Conservation (phyloP, 2,113 vertebrate species). For the Gambusia affinis region DNA sequence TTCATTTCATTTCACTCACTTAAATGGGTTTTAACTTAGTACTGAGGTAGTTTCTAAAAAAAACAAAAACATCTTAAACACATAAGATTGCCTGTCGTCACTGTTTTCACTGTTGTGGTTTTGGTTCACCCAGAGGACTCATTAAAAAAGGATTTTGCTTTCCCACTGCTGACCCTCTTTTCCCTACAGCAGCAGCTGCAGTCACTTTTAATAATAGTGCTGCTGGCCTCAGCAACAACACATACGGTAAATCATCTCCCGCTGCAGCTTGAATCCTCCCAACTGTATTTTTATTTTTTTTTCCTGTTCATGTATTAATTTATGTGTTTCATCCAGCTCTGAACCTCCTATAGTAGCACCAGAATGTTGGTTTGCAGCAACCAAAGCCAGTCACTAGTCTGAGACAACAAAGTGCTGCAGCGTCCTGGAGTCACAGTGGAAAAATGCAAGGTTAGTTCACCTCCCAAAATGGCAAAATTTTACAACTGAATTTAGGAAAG, state of each 20-base stretch:
- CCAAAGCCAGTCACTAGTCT: not conserved
- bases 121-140: conserved; percentile 68
- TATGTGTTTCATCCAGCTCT: conserved; percentile 26
- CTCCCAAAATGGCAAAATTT: conserved; percentile 34
- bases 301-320: conserved; percentile 28
- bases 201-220: conserved; percentile 27
- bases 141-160: conserved; percentile 72
- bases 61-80: conserved; percentile 16
- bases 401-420: conserved; percentile 8
- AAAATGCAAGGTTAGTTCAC: not conserved
- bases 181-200: conserved; percentile 34
- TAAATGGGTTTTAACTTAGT: not conserved
- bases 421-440: not conserved
- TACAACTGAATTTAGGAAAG: conserved; percentile 40
- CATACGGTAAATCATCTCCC: conserved; percentile 10
- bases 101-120: conserved; percentile 37
- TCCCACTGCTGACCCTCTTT: conserved; percentile 53
- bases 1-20: not conserved
- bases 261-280: conserved; percentile 25
- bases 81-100: conserved; percentile 13
- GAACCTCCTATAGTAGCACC: conserved; percentile 18
- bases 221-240: conserved; percentile 54
- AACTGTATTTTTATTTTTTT: not conserved
- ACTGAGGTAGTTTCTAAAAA: conserved; percentile 25
- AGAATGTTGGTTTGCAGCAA: conserved; percentile 16